Evolutionary conservation across 1,140 invertebrate species (phyloP), one percentile per base, ranked within the genome.

Genomic region (Eumaeus atala): DNA sequence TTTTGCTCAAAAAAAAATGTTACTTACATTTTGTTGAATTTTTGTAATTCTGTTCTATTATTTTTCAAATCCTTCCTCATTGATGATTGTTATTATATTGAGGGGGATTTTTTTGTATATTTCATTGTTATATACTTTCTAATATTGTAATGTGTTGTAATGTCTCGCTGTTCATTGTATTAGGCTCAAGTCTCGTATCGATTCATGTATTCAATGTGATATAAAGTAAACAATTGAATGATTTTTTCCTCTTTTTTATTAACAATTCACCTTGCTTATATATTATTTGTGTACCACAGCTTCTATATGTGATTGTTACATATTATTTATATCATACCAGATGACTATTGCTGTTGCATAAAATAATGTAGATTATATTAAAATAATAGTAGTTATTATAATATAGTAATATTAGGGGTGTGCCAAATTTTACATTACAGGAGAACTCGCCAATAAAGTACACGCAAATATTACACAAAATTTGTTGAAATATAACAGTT

Each of bases 401-500:
- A 3, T 3, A 28, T 63, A 68, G 60, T 49, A 28, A 67, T 65
- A 70, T 5, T 44, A 44, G 40, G 16, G 17, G 35, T 44, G 80
- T 84, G 80, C 80, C 80, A 84, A 84, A 81, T 56, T 59, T 67
- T 75, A 73, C 66, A 72, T 67, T 81, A 84, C 79, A 83, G 77
- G 77, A 67, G 64, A 16, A 54, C 50, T 63, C 61, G 75, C 77
- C 74, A 79, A 79, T 71, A 61, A 64, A 62, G 48, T 59, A 64
- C 67, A 62, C 67, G 69, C 54, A 16, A 44, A 44, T 16, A 16
- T 16, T 17, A 6, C 21, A 28, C 2, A 28, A 28, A 28, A 28
- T 28, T 28, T 28, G 21, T 28, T 28, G 6, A 28, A 28, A 28
- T 3, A 28, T 28, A 6, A 28, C 21, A 28, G 6, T 3, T 6